phyloP scores from a whole-genome alignment of 1,140 invertebrate species.

The Saccostrea echinata region DNA sequence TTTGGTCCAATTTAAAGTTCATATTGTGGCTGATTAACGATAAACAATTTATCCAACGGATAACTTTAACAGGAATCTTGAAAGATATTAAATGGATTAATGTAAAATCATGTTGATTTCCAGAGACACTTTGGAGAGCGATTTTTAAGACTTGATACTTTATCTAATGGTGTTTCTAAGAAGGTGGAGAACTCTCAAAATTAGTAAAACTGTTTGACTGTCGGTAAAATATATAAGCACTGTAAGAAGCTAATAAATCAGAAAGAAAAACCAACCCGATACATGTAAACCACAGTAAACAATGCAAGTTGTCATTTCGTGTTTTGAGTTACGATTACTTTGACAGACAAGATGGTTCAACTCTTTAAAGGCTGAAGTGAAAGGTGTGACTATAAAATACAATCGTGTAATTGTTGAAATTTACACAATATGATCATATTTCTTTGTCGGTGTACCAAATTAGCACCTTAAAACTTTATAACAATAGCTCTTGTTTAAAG shows the following conservation, averaged over 20 bases:
- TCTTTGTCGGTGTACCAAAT: conserved; percentile 8
- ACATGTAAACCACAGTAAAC: too few relatives aligned
- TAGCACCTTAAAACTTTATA: background rate
- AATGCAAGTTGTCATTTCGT: too few relatives aligned
- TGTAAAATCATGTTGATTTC: background rate
- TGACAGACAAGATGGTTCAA: background rate
- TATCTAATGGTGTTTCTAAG: too few relatives aligned
- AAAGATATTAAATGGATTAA: background rate
- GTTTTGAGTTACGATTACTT: too few relatives aligned
- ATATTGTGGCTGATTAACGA: background rate
- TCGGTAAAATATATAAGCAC: too few relatives aligned
- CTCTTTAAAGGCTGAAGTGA: background rate
- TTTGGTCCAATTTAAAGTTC: background rate
- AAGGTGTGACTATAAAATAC: background rate
- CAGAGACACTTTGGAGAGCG: too few relatives aligned
- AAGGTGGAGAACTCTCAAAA: too few relatives aligned
- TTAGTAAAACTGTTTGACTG: too few relatives aligned
- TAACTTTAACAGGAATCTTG: background rate
- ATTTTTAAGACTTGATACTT: too few relatives aligned
- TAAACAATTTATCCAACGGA: background rate
- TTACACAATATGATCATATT: background rate
- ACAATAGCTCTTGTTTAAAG: background rate
- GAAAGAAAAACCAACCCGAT: too few relatives aligned
- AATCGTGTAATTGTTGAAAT: background rate
- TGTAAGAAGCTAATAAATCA: too few relatives aligned